A percentile compares a stretch with the other conserved stretches of the same genome.
These are phyloP conservation scores for Acanthosoma haemorrhoidale DNA, from an alignment of 2,888 invertebrate genomes.

Conservation along the genomic window DNA sequence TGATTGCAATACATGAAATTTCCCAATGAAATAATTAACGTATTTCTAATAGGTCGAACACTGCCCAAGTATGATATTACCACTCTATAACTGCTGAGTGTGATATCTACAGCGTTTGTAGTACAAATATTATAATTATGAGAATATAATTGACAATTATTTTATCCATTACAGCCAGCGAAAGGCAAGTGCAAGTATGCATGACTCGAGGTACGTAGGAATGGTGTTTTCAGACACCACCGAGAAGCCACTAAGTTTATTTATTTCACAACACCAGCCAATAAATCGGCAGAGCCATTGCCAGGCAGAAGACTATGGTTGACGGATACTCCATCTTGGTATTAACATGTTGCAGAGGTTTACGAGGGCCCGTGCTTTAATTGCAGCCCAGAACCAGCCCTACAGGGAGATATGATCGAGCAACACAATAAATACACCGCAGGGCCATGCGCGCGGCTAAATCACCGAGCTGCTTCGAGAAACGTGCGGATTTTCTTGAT, in stretches of 20 bases:
- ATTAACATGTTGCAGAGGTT: conserved; percentile 2
- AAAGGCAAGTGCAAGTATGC: too few relatives aligned
- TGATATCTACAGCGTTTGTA: too few relatives aligned
- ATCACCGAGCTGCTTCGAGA: too few relatives aligned
- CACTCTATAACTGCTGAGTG: too few relatives aligned
- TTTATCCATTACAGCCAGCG: too few relatives aligned
- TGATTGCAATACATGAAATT: too few relatives aligned
- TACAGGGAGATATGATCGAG: neutral
- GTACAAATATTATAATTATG: too few relatives aligned
- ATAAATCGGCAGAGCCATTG: conserved; percentile 2
- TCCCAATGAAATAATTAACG: too few relatives aligned
- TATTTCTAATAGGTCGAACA: too few relatives aligned
- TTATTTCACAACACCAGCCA: neutral
- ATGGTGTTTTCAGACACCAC: neutral
- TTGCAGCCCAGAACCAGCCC: too few relatives aligned
- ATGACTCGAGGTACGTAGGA: neutral
- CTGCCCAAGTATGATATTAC: too few relatives aligned
- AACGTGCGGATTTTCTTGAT: conserved; percentile 1
- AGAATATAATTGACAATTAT: too few relatives aligned
- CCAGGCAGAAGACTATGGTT: neutral
- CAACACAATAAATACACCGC: neutral
- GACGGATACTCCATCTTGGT: neutral
- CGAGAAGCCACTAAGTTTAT: neutral
- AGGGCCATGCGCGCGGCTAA: neutral
- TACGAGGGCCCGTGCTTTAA: neutral